Evolutionary conservation across 1,140 invertebrate species (phyloP).

Genomic region (Schmidtea mediterranea): DNA sequence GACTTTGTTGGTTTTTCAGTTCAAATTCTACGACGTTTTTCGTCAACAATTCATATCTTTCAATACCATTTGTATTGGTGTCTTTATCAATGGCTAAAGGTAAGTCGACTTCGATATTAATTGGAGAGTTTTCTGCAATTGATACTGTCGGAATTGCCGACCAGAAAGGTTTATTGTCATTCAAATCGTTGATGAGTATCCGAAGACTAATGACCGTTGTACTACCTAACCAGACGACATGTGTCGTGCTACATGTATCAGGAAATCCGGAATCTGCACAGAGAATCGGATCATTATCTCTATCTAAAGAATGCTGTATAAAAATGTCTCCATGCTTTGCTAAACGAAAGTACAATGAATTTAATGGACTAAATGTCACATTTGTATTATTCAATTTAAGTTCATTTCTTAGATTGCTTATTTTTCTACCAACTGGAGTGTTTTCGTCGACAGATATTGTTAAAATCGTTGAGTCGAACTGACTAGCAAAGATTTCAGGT

Average conservation of each 20-base stretch:
- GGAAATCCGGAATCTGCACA: neutral
- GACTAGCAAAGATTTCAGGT: too few relatives aligned
- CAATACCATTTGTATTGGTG: neutral
- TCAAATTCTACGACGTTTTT: neutral
- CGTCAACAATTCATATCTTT: neutral
- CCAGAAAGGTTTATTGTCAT: slow-evolving; percentile 1
- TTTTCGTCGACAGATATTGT: too few relatives aligned
- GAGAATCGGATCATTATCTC: neutral
- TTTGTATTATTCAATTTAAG: too few relatives aligned
- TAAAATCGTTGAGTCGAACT: too few relatives aligned
- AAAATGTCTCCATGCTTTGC: neutral
- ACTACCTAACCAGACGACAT: neutral
- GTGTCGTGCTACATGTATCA: neutral
- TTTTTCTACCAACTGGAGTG: too few relatives aligned
- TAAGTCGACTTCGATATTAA: neutral
- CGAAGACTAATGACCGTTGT: neutral
- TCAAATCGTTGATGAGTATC: neutral
- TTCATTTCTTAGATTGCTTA: too few relatives aligned
- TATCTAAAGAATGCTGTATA: neutral
- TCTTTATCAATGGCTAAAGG: neutral
- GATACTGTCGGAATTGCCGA: neutral
- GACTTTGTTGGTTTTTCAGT: neutral
- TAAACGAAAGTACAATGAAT: too few relatives aligned
- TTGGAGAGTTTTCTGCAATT: neutral
- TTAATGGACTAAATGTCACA: too few relatives aligned